Base-by-base conservation (phyloP, 2,797 vertebrate genomes). In the Sebastes nivosus region DNA sequence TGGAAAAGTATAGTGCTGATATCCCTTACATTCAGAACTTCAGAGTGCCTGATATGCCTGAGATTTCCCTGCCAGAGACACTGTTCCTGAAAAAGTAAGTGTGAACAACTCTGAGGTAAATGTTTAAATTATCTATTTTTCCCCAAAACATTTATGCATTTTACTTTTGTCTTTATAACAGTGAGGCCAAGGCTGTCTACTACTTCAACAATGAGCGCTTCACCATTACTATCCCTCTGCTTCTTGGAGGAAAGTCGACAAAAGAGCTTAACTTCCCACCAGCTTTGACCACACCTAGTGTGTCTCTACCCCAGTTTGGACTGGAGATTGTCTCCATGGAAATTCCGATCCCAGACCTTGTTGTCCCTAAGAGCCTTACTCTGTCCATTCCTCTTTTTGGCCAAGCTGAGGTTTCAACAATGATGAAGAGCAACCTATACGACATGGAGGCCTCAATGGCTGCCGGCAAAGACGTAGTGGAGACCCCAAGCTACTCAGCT, bases 71-170 rank as follows among this genome's bases (percentile, higher is more conserved):
- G 73, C 97, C 98, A 60, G 95, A 98, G 80, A 96, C 87, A 81
- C 86, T 99, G 34, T 99, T 97, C 94, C 80, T 98, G 67, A 98
- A 97, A 90, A 95, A 93, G 98, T 99, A 95, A 88, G 95, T 82
- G 25, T 58, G 1, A 61, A 83, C 18, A 52, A 60, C 20, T 70
- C 5, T 10, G 30, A 16, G 2, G 34, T 29, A 10, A 79, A 66
- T 66, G 6, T 27, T 65, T n/a, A 12, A 54, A 29, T 2, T 6
- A 24, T 6, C 20, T 65, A 60, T 54, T 65, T 58, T 65, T 16
- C 4, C 0, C 2, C 2, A n/a, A 76, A 61, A 66, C 0, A 50
- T 72, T 67, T 2, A 76, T 24, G 6, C 2, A 71, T 75, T 79
- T 50, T 42, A 25, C 7, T 72, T 72, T 22, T 86, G n/a, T 74